Evolutionary conservation across 2,888 invertebrate species (phyloP), one percentile per base, ranked within the genome.

Genomic region (Drosophila macrospina): DNA sequence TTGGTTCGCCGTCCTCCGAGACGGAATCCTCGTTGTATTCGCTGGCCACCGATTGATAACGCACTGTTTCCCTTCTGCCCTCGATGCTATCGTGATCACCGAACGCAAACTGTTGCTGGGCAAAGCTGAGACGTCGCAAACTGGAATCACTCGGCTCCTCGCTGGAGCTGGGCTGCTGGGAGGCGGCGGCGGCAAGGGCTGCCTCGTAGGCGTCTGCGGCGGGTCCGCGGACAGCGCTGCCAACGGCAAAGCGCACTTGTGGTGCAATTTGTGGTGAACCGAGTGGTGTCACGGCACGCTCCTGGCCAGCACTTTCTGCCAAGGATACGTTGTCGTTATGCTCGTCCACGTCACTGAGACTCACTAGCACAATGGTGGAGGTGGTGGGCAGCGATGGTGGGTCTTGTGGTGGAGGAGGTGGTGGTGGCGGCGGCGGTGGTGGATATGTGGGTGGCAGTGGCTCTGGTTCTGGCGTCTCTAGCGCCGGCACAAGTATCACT

Each of bases 31-130:
- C 92, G 92, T 91, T 90, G 91, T 41, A 62, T 87, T 93, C 92
- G 69, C 90, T 90, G 36, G 89, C 89, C 54, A 90, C 88, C 66
- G 93, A 89, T 32, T 90, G 80, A 73, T 88, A 89, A 42, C 77
- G 84, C 16, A 89, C 55, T 10, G 85, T 85, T 61, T 89, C 84
- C 2, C 89, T 83, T 45, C 89, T 84, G 16, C 87, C 86, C 60
- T 90, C 92, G 90, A 93, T 85, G 91, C 93, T 91, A 85, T 94
- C 94, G 90, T 94, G 94, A 78, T 94, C 93, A 45, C 93, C 84
- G 16, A 93, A 91, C 1, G 93, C 93, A 59, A 93, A 91, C 74
- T 94, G 94, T 66, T 93, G 92, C 59, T 94, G 93, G 37, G 81
- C 89, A 85, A 94, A 94, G 42, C 93, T 93, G 60, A 94, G 93